Evolutionary conservation across 2,113 vertebrate genomes (phyloP), one percentile per base, ranked within the genome.

Genomic region (Phodopus roborovskii): DNA sequence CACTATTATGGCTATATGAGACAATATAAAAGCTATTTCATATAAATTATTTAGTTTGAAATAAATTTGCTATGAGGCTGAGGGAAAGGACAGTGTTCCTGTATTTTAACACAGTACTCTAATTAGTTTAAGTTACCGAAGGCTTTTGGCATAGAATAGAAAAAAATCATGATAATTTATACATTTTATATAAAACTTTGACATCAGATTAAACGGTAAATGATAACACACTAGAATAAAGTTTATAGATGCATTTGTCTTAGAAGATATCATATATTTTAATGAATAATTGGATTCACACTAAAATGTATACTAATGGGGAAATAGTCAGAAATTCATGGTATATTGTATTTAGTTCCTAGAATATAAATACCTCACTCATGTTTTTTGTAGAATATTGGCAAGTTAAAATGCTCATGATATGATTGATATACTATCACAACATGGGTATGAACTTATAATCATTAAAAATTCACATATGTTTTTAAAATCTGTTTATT

Each of bases 21-120:
- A 73, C 2, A 84, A 33, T 75, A 45, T 73, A 10, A 88, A 87
- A 79, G 42, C 22, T 42, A 89, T 42, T 84, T 94, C 85, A 95
- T 85, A 70, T 56, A 2, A 88, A 91, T 91, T 87, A 42, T 85
- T 94, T 79, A 90, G 70, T 84, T 88, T 84, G 30, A 94, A 94
- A 88, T 24, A 79, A 71, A 92, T 84, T 53, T 73, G 1, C 79
- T 78, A 94, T 91, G 24, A 82, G 3, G 6, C 56, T 33, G 79
- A 75, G 17, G 16, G 10, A 73, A 39, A 87, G 4, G 7, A 94
- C 85, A 94, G 16, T 12, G 64, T 42, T 42, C 15, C 42, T 48
- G 42, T 5, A 78, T 89, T 60, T 95, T 28, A 78, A 79, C 30
- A 58, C 70, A 22, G 26, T 84, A 42, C 36, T 48, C 1, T 93